Evolutionary conservation across 2,888 invertebrate genomes (phyloP), one percentile per base, ranked within the genome.

Genomic region (Octodonta nipae): DNA sequence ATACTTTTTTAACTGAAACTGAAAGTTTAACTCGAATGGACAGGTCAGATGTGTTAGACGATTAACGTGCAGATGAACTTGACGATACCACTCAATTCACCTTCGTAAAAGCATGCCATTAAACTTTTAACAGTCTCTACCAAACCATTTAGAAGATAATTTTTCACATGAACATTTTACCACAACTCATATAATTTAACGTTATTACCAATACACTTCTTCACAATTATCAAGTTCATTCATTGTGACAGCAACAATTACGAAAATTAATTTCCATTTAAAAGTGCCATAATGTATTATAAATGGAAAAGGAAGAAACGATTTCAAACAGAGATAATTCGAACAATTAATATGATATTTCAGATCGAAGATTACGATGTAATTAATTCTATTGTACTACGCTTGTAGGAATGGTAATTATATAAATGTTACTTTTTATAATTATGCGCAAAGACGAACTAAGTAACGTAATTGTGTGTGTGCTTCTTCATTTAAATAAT

Each of bases 201-300:
- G 10, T 22, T 22, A 22, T 22, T 22, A 22, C 11, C 22, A n/a
- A 10, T 11, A 10, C 10, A 10, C 11, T 22, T 11, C 22, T 10
- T 11, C n/a, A 11, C 22, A 22, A 22, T 22, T 22, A 22, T 11
- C 22, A 11, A 11, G 11, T 3, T 22, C 22, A 22, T 22, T 22
- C 22, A 22, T 11, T 22, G 22, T 22, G 22, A 10, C 22, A 22
- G 22, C 11, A 22, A 22, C 22, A 11, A 22, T 22, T 22, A 22
- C 22, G 11, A 22, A 22, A 22, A 22, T 22, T 22, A 22, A 22
- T 22, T 22, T 22, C 22, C 22, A 22, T 22, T 22, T 22, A 22
- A 22, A 11, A 22, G 11, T 22, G 22, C 22, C 22, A 22, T 11
- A 22, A 22, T 10, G 22, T 22, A 22, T 22, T 22, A 22, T 22